phyloP scores from a whole-genome alignment of 2,888 invertebrate genomes.

The Pandemis cinnamomeana region DNA sequence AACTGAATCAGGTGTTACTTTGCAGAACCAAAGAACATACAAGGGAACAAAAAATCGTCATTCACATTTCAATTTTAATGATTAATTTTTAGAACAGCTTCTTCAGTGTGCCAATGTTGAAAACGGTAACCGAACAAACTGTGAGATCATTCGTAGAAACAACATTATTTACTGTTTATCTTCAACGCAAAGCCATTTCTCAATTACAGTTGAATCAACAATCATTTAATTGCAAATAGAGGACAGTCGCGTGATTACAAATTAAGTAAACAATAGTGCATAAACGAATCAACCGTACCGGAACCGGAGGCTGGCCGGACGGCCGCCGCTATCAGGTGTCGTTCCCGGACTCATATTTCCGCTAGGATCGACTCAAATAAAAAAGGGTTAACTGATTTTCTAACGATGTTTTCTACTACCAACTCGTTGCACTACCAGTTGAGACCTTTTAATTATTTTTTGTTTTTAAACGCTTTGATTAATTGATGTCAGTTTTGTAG shows the following conservation, averaged over 20 bases:
- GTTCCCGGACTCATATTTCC: slow-evolving; percentile 54
- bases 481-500: no score
- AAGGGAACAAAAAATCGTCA: no score
- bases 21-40: no score
- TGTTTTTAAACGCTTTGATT: background rate
- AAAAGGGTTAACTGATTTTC: slow-evolving; percentile 11
- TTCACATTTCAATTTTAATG: no score
- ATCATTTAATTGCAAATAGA: slow-evolving; percentile 44
- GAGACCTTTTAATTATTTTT: background rate
- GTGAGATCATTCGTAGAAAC: no score
- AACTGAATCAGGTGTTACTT: no score
- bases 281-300: slow-evolving; percentile 55
- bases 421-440: background rate
- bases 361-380: slow-evolving; percentile 34
- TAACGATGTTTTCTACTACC: background rate
- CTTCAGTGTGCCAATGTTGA: no score
- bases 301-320: slow-evolving; percentile 45
- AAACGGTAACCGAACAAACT: no score
- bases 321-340: slow-evolving; percentile 59
- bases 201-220: background rate
- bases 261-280: slow-evolving; percentile 62
- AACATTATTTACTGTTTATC: no score
- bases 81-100: no score
- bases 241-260: slow-evolving; percentile 57
- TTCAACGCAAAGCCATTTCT: background rate